Conservation (phyloP, 2,113 vertebrate genomes). For the Anoura caudifer region DNA sequence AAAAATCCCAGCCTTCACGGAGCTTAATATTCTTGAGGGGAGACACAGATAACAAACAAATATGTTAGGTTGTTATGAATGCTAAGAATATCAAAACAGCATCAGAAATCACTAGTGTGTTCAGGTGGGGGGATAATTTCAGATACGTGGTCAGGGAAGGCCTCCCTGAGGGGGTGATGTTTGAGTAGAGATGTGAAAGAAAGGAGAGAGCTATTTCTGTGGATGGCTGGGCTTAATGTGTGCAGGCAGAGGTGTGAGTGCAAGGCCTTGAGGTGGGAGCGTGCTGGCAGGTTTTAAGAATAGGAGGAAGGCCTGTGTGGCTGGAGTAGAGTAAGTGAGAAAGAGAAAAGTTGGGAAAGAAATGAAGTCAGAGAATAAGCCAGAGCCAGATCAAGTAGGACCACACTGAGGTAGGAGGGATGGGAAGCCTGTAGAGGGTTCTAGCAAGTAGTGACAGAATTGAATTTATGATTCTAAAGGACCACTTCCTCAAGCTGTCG, state of each 20-base stretch:
- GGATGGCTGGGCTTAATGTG: neutral
- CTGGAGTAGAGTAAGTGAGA: neutral
- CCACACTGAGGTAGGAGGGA: neutral
- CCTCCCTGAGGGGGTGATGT: neutral
- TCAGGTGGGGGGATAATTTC: neutral
- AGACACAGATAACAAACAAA: neutral
- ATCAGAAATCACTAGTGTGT: neutral
- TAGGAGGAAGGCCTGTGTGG: neutral
- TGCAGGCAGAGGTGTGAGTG: neutral
- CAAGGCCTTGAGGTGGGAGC: neutral
- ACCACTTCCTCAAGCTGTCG: neutral
- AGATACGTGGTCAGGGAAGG: neutral
- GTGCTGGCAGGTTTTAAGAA: neutral
- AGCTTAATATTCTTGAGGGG: neutral
- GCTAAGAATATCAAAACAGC: neutral
- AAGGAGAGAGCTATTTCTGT: neutral
- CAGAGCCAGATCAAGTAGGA: neutral
- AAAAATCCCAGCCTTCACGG: neutral
- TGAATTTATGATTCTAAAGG: neutral
- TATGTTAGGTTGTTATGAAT: neutral
- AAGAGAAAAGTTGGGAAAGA: neutral
- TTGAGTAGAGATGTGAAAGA: neutral
- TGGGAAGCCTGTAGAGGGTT: neutral
- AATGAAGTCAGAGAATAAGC: neutral
- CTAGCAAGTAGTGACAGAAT: neutral